Evolutionary conservation across 1,140 invertebrate species (phyloP).

Genomic region (Brachionus asplanchnoidis): DNA sequence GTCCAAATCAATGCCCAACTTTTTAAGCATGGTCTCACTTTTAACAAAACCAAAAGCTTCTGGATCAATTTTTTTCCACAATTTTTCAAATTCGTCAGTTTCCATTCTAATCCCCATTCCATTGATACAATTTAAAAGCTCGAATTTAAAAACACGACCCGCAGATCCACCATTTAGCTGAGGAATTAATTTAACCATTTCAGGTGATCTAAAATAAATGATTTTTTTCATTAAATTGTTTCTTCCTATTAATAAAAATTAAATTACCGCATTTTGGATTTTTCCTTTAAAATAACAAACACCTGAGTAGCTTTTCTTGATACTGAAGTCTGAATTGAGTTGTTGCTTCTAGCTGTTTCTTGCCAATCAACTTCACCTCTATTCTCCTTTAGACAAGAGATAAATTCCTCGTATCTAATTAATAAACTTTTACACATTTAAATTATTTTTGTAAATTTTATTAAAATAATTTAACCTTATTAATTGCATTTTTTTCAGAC

Average conservation of each 20-base stretch:
- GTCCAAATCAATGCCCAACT: conserved; percentile 11
- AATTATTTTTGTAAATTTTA: not conserved
- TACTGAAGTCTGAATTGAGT: conserved; percentile 44
- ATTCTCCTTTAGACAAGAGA: not conserved
- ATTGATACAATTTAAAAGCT: conserved; percentile 52
- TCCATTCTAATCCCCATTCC: conserved; percentile 53
- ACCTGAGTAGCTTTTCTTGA: conserved; percentile 51
- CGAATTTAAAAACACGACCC: conserved; percentile 50
- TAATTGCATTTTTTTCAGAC: not conserved
- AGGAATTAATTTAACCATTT: conserved; percentile 52
- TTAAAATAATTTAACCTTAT: not conserved
- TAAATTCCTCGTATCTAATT: conserved; percentile 23
- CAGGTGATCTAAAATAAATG: conserved; percentile 47
- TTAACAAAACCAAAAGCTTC: conserved; percentile 13
- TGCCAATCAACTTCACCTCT: not conserved
- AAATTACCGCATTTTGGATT: conserved; percentile 46
- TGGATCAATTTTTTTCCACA: conserved; percentile 48
- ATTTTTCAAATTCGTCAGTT: conserved; percentile 53
- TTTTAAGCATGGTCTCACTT: not conserved
- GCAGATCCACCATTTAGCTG: conserved; percentile 52
- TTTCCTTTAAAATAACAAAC: conserved; percentile 52
- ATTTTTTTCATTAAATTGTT: not conserved
- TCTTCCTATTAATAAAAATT: not conserved
- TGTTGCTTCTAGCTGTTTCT: not conserved
- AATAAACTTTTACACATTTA: not conserved